Base-by-base conservation (phyloP, 1,140 invertebrate genomes). In the Argopecten irradians region DNA sequence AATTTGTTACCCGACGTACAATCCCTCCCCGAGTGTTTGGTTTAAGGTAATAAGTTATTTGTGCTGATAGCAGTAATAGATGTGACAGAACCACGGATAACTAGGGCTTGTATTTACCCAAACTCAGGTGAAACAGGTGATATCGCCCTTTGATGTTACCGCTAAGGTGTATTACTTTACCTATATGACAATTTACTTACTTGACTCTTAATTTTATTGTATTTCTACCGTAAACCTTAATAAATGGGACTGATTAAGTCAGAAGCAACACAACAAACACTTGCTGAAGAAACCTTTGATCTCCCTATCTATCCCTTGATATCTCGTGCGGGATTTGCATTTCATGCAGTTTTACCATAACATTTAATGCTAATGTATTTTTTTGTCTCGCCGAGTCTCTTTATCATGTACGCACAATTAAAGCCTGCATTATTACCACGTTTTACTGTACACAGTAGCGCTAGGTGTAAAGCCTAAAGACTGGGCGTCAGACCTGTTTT, bases 141-240 rank as follows among this genome's bases (percentile, higher is more conserved):
- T 71, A 71, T 71, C 55, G 55, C 55, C 55, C 55, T 71, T 71
- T 71, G 55, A 71, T 71, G 55, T 71, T 71, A 71, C 55, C 55
- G 55, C 55, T 1, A 3, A 71, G 55, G 55, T 71, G 55, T 71
- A 71, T 71, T 71, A 71, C 55, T 71, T 71, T 71, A 71, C 55
- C 55, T 71, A 71, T 71, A 71, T 71, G 55, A 71, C 55, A 71
- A 71, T 71, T 71, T 71, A 71, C 55, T 71, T 71, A 71, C 55
- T 71, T n/a, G 55, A 71, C 55, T 71, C 55, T 16, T 71, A 71
- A 71, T 71, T 71, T 71, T 71, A 71, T 71, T 71, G 55, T 71
- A 71, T 71, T 71, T 16, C 55, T 71, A 71, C 55, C 55, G 55
- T 71, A n/a, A 71, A 71, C 5, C 22, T 71, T 28, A 28, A 71